Base-by-base conservation (phyloP, 2,113 vertebrate genomes). In the Rhynchomys soricoides region DNA sequence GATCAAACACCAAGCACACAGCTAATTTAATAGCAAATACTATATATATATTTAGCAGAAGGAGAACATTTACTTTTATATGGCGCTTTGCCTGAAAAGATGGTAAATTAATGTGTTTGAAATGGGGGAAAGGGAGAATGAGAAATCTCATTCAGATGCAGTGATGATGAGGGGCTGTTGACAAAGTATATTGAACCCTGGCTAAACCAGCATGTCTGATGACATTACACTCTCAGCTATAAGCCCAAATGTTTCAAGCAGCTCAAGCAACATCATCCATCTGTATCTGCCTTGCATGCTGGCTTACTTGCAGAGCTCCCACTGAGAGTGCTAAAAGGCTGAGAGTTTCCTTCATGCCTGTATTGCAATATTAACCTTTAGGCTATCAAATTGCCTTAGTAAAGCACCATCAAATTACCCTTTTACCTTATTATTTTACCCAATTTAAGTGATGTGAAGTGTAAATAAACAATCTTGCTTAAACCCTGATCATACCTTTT, bases 271-370 rank as follows among this genome's bases (percentile, higher is more conserved):
- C 70, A 86, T 78, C 45, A 89, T 43, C 40, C 34, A 48, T 90
- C 94, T 98, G 64, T 87, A 97, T 94, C 64, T 98, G 50, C 43
- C 96, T 96, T 86, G 11, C 62, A 73, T 94, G 50, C 29, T 96
- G 64, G 12, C 26, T 78, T 89, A 37, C 34, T 95, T 96, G 43
- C 15, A 90, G 29, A 29, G 2, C 45, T 94, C 48, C 71, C 82
- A 55, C 21, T 29, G 70, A 77, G 22, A 90, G 17, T 71, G 62
- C 74, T 92, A 85, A 93, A 88, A 93, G 93, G 7, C 40, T 96
- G 26, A 96, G 85, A 79, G 34, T 79, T 78, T 95, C 66, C 45
- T 90, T 92, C 31, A 52, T 79, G 64, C 83, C 17, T 90, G 64
- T 1, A 43, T 94, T 96, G 87, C 92, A 97, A 85, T 95, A 93